Evolutionary conservation across 2,888 invertebrate species (phyloP), one percentile per base, ranked within the genome.

Genomic region (Salpingus planirostris): DNA sequence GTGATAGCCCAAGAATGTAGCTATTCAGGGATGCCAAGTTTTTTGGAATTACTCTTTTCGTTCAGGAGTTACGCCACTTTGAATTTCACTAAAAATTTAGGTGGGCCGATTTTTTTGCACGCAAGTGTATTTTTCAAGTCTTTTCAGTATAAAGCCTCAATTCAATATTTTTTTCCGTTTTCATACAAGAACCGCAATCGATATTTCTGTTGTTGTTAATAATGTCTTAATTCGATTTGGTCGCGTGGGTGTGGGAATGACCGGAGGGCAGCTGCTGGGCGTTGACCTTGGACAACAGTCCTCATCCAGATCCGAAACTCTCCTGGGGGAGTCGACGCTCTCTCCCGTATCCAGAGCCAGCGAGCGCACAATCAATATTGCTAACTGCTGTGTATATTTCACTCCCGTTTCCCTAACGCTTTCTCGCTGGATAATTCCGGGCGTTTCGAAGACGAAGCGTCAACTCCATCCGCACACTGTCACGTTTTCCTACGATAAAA

Each of bases 371-470:
- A 45, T 45, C 45, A 36, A 45, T 45, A 45, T 44, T 43, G 42
- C 42, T 44, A 44, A 42, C 45, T 43, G 42, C 42, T 38, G 35
- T 35, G 33, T 40, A 43, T 39, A 41, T 40, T 40, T 40, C 45
- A 35, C 43, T 42, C 33, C 34, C 31, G 33, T 36, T 42, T 32
- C 42, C 35, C 31, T 35, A 38, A 38, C 38, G 27, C 31, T 38
- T 38, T 38, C 38, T 28, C 35, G 31, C 34, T 35, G 25, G 27
- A 33, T 37, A 38, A 38, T 34, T 29, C 31, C 14, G 27, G 38
- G 28, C 38, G 24, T 38, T 38, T 38, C 31, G 27, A 31, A 27
- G 12, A 8, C 8, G 12, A 24, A 11, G 12, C 10, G 3, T 10
- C 24, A n/a, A n/a, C n/a, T n/a, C n/a, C n/a, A n/a, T n/a, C n/a